These are phyloP conservation scores for Nyctereutes procyonoides DNA, from an alignment of 2,113 vertebrate species.

Conservation along the genomic window DNA sequence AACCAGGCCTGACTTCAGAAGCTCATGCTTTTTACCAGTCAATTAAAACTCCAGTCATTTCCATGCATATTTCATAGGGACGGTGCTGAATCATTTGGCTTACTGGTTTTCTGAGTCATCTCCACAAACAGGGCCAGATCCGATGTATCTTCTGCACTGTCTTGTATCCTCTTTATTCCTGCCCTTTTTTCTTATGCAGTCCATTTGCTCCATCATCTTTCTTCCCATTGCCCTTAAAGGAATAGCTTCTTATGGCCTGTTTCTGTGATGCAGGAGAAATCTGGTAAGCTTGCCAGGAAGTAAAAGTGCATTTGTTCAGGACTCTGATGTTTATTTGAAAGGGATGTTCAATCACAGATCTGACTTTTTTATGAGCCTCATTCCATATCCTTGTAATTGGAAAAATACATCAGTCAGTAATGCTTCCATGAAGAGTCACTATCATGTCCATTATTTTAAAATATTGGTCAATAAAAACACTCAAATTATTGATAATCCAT, in stretches of 20 bases:
- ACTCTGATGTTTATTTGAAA: conserved; percentile 65
- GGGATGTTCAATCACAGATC: conserved; percentile 54
- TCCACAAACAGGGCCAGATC: conserved; percentile 2
- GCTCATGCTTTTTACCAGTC: conserved; percentile 54
- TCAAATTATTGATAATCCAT: conserved; percentile 44
- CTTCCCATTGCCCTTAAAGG: not conserved
- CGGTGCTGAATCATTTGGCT: conserved; percentile 68
- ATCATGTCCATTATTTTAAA: conserved; percentile 62
- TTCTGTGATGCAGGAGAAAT: not conserved
- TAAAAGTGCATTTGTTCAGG: conserved; percentile 22
- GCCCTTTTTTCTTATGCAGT: not conserved
- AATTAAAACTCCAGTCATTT: not conserved
- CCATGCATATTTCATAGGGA: conserved; percentile 68
- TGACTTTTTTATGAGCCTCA: conserved; percentile 69
- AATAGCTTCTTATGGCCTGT: not conserved
- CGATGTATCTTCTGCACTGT: not conserved
- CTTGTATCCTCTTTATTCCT: not conserved
- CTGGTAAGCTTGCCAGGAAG: conserved; percentile 1
- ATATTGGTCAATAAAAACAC: conserved; percentile 35
- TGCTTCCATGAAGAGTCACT: conserved; percentile 50
- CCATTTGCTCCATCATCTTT: not conserved
- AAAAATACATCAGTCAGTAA: conserved; percentile 47
- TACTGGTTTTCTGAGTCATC: conserved; percentile 74
- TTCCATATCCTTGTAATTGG: conserved; percentile 59
- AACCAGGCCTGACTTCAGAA: conserved; percentile 19